Conservation (phyloP, 30 jellyfish, hydroid and myxozoan species). For the Cassiopea andromeda region DNA sequence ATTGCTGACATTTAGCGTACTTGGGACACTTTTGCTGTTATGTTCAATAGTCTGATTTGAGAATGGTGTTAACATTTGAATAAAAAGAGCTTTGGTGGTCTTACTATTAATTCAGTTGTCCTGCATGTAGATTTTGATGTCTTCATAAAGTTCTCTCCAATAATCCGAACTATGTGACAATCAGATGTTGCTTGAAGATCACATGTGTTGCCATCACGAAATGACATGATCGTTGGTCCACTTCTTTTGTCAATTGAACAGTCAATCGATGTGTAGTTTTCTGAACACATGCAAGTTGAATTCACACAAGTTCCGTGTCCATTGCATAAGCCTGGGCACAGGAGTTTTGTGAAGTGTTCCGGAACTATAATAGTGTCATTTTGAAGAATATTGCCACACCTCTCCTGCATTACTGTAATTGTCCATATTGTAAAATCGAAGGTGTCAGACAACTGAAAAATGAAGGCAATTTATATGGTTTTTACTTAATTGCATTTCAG, state of each 20-base stretch:
- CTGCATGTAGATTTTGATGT: conserved; percentile 49
- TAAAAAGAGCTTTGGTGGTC: neutral
- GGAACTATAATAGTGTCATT: neutral
- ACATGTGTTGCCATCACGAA: conserved; percentile 71
- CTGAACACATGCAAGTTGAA: conserved; percentile 72
- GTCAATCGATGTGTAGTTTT: conserved; percentile 71
- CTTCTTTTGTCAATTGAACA: conserved; percentile 55
- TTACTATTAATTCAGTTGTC: conserved; percentile 56
- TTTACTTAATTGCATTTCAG: no score
- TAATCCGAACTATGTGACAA: conserved; percentile 64
- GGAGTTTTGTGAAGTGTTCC: conserved; percentile 58
- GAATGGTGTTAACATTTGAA: no score
- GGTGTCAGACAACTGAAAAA: neutral
- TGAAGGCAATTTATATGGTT: neutral
- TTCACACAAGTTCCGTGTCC: conserved; percentile 75
- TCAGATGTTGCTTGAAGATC: conserved; percentile 57
- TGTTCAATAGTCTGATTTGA: neutral
- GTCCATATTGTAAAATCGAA: neutral
- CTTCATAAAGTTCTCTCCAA: conserved; percentile 68
- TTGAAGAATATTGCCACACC: neutral
- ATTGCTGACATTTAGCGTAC: neutral
- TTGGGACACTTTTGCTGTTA: neutral
- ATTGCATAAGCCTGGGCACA: conserved; percentile 79
- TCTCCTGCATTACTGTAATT: neutral
- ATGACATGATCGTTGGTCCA: conserved; percentile 54